Base-by-base conservation (phyloP, 2,113 vertebrate species). In the Poeciliopsis turrubarensis region DNA sequence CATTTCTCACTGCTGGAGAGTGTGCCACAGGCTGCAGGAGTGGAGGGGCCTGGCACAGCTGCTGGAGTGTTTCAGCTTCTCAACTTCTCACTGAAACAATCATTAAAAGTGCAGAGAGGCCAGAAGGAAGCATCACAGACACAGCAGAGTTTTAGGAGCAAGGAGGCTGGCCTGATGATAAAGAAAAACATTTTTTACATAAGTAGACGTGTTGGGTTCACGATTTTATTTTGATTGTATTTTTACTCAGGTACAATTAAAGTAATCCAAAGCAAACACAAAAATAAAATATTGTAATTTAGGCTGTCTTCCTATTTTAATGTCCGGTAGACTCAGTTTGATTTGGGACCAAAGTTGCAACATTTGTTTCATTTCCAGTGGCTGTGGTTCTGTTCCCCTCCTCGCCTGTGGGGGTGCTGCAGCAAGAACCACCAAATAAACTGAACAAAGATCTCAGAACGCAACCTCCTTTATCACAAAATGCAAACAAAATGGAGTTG, bases 1-100 rank as follows among this genome's bases (percentile, higher is more conserved):
- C 87, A 91, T 92, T 91, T 89, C 77, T 89, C 89, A 90, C 87
- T 87, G 79, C 82, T 80, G 68, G 80, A 82, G 81, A 78, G 64
- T 61, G 44, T 32, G 27, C 77, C 79, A 37, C 57, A 71, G 82
- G 77, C 66, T 72, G 67, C 75, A 73, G 41, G 73, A 80, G 65
- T 73, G 67, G n/a, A 57, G 34, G 65, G 83, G 75, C 83, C 41
- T 68, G 72, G 79, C 66, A 75, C 68, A 79, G 79, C 39, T 72
- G 80, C 81, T 74, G 8, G 78, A 73, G 77, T 74, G 83, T 78
- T 89, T 65, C 68, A 83, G 63, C 72, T 85, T 70, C 72, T 27
- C 67, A 69, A 77, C 77, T 79, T 84, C 82, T 75, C 60, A 44
- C 51, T 61, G 11, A 73, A 79, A 80, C 30, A 27, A 77, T 68